phyloP scores from a whole-genome alignment of 2,797 vertebrate species.

The Cynopterus sphinx region DNA sequence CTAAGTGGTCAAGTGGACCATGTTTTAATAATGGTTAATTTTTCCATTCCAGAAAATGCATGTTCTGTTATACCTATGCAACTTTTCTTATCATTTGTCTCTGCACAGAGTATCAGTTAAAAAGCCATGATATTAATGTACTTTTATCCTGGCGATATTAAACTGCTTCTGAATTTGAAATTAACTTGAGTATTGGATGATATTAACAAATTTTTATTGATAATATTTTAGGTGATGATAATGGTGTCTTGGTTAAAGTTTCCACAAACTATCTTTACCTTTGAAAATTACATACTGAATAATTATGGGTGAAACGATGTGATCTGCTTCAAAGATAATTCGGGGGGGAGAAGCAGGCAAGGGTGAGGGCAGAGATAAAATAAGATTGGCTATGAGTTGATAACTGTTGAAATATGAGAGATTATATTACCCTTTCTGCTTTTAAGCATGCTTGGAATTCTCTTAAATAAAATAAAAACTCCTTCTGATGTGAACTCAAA shows the following conservation, averaged over 20 bases:
- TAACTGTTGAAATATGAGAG: neutral
- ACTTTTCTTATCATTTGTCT: neutral
- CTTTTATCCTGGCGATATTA: neutral
- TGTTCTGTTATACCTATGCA: neutral
- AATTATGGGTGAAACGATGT: neutral
- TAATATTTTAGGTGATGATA: neutral
- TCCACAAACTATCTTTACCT: neutral
- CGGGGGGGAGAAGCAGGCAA: neutral
- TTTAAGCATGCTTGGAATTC: neutral
- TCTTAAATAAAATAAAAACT: conserved; percentile 9
- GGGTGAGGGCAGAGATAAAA: neutral
- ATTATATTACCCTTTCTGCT: neutral
- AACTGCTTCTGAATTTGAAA: neutral
- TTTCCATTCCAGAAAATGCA: neutral
- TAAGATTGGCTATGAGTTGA: neutral
- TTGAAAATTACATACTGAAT: conserved; percentile 23
- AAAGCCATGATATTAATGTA: neutral
- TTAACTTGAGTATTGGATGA: neutral
- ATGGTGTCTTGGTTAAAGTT: neutral
- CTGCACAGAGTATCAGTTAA: neutral
- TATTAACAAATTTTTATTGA: neutral
- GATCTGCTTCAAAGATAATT: neutral
- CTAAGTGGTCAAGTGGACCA: too few species aligned
- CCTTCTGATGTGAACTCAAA: neutral
- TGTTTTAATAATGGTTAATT: neutral